A percentile compares a stretch with the other conserved stretches of the same genome.
These are phyloP conservation scores for Auanema sp. DNA, from an alignment of 2,888 invertebrate genomes.

Conservation along the genomic window DNA sequence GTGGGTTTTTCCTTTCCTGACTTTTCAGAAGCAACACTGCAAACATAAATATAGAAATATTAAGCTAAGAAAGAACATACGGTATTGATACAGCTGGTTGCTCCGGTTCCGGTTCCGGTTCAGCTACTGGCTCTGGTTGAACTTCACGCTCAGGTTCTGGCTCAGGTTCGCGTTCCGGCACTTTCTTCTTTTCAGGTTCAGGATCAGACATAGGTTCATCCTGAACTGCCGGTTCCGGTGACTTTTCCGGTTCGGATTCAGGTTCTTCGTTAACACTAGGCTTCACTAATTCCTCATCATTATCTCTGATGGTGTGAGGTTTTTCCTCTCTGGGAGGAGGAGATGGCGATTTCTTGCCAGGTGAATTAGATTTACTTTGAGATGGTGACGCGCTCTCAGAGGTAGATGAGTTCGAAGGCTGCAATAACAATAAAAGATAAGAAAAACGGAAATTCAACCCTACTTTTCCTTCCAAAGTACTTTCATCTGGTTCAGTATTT, in stretches of 20 bases:
- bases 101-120: not conserved
- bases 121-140: not conserved
- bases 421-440: too few relatives aligned
- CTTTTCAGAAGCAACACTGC: not conserved
- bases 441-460: too few relatives aligned
- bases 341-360: not conserved
- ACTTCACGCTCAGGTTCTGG: too few relatives aligned
- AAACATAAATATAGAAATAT: not conserved
- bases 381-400: not conserved
- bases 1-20: not conserved
- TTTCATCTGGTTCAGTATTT: too few relatives aligned
- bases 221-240: conserved; percentile 2
- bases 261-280: not conserved
- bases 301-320: too few relatives aligned
- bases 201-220: conserved; percentile 1
- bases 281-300: too few relatives aligned
- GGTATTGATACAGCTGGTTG: not conserved
- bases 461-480: too few relatives aligned
- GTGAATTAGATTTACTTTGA: not conserved
- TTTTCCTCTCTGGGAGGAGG: too few relatives aligned
- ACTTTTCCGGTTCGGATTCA: conserved; percentile 1
- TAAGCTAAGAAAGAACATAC: too few relatives aligned
- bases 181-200: not conserved
- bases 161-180: not conserved
- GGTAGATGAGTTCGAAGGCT: too few relatives aligned